Evolutionary conservation across 1,140 invertebrate species (phyloP).

Genomic region (Coptotermes formosanus): DNA sequence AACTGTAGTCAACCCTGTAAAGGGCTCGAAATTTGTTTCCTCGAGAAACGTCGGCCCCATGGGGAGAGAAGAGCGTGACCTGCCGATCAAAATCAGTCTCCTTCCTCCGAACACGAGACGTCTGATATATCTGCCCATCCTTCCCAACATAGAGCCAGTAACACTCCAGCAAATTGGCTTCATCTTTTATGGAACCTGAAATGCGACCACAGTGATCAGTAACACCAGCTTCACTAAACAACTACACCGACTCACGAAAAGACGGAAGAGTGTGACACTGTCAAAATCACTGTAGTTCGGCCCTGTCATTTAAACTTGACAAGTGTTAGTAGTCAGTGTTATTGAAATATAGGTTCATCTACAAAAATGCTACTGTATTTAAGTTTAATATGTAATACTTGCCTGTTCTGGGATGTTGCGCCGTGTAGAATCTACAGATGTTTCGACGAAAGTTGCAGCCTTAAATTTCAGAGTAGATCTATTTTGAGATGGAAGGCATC

Average conservation of each 20-base stretch:
- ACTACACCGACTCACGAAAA: not conserved
- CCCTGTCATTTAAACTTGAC: too few species aligned
- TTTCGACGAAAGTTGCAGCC: too few species aligned
- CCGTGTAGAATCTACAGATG: too few species aligned
- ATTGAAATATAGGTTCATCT: too few species aligned
- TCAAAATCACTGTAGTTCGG: not conserved
- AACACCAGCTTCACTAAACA: not conserved
- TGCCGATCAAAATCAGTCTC: constrained; percentile 11
- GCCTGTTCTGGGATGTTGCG: too few species aligned
- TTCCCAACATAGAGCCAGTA: not conserved
- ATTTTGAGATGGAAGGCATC: too few species aligned
- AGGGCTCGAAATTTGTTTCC: not conserved
- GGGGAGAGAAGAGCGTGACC: not conserved
- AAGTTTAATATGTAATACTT: too few species aligned
- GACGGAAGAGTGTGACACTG: not conserved
- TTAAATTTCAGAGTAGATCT: too few species aligned
- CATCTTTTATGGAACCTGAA: not conserved
- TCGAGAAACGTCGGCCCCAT: not conserved
- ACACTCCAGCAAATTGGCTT: constrained; percentile 15
- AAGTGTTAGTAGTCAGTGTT: too few species aligned
- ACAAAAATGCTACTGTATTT: too few species aligned
- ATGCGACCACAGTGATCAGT: not conserved
- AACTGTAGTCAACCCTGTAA: not conserved
- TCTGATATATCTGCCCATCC: constrained; percentile 14
- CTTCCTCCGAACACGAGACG: not conserved